phyloP scores from a whole-genome alignment of 2,797 vertebrate genomes.

The Pipistrellus pipistrellus region DNA sequence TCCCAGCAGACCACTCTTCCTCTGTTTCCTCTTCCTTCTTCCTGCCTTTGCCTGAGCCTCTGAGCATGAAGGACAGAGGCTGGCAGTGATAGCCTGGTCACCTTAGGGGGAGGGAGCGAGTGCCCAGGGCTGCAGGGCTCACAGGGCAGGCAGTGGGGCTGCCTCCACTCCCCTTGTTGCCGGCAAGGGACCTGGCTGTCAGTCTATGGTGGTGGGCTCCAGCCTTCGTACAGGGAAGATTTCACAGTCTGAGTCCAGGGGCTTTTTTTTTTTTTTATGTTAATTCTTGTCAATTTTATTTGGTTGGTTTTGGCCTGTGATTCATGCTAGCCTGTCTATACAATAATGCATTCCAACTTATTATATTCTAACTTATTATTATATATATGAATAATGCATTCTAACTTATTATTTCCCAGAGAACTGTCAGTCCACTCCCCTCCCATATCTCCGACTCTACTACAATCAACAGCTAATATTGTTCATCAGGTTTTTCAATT shows the following conservation, averaged over 20 bases:
- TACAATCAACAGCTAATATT: too few relatives aligned
- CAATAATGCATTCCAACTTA: conserved; percentile 12
- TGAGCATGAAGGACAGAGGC: not conserved
- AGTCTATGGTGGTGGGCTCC: not conserved
- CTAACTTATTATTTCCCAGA: not conserved
- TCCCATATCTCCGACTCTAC: too few relatives aligned
- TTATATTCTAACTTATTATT: too few relatives aligned
- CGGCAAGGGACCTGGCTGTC: not conserved
- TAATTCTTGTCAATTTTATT: conserved; percentile 12
- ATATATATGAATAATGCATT: not conserved
- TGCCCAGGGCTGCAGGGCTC: not conserved
- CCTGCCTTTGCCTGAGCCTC: not conserved
- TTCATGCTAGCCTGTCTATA: not conserved
- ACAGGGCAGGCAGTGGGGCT: not conserved
- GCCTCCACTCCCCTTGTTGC: not conserved
- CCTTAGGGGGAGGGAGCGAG: not conserved
- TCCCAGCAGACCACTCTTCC: too few relatives aligned
- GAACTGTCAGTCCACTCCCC: too few relatives aligned
- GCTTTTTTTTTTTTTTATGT: too few relatives aligned
- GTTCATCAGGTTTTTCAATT: too few relatives aligned
- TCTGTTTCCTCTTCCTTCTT: not conserved
- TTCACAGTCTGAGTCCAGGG: not conserved
- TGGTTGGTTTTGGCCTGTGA: conserved; percentile 47
- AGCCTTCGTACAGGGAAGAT: too few relatives aligned
- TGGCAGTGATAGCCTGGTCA: not conserved